Evolutionary conservation across 2,113 vertebrate species (phyloP).

Genomic region (Protobothrops flavoviridis): DNA sequence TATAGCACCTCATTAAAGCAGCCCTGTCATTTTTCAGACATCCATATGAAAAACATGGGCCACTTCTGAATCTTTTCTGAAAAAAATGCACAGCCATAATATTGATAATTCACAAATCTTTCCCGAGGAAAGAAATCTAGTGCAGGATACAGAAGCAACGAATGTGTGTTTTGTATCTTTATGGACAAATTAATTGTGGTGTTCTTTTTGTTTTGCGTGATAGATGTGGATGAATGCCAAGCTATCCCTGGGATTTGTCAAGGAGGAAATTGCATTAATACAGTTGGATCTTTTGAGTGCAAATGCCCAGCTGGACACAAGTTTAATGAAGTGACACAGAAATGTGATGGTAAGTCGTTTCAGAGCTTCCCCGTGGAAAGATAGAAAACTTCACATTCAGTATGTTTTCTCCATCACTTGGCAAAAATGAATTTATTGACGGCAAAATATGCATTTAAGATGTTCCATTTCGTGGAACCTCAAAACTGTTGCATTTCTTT

Average conservation of each 20-base stretch:
- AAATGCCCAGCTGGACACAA: constrained; percentile 98
- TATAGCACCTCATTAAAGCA: neutral
- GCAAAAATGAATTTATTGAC: constrained; percentile 36
- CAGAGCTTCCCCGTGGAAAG: constrained; percentile 36
- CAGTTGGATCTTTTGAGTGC: constrained; percentile 98
- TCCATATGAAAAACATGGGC: neutral
- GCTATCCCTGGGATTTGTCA: constrained; percentile 98
- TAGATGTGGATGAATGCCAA: constrained; percentile 99
- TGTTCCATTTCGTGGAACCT: constrained; percentile 40
- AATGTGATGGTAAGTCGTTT: constrained; percentile 92
- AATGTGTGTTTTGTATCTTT: constrained; percentile 49
- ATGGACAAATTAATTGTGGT: constrained; percentile 50
- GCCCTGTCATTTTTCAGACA: neutral
- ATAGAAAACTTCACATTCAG: neutral
- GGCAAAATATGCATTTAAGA: constrained; percentile 27
- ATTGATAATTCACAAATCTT: neutral
- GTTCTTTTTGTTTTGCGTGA: constrained; percentile 54
- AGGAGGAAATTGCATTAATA: constrained; percentile 98
- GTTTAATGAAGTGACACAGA: constrained; percentile 96
- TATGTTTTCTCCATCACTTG: constrained; percentile 35
- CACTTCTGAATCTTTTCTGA: neutral
- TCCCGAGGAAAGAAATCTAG: constrained; percentile 45
- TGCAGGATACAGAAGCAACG: neutral
- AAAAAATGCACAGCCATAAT: neutral
- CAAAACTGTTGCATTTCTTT: constrained; percentile 9